phyloP scores from a whole-genome alignment of 2,113 vertebrate species.

The Crotophaga sulcirostris region DNA sequence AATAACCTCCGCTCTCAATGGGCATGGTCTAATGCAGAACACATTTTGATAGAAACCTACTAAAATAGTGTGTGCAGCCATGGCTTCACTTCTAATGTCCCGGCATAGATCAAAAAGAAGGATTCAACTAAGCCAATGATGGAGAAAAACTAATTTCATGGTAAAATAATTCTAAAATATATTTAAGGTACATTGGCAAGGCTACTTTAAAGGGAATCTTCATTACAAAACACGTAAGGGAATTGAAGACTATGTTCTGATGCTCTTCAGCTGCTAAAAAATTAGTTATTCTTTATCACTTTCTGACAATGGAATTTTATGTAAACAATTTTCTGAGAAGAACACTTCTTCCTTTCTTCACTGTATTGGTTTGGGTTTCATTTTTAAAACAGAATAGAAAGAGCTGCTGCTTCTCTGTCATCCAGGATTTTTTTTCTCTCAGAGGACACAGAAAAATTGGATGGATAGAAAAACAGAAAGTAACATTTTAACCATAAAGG shows the following conservation, averaged over 20 bases:
- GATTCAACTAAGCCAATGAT: slow-evolving; percentile 79
- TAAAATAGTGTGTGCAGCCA: slow-evolving; percentile 67
- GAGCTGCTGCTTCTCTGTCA: slow-evolving; percentile 43
- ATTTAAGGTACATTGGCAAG: slow-evolving; percentile 78
- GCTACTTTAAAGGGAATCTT: slow-evolving; percentile 79
- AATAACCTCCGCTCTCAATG: slow-evolving; percentile 15
- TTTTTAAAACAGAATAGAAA: slow-evolving; percentile 24
- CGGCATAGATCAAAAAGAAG: slow-evolving; percentile 78
- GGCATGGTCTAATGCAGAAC: slow-evolving; percentile 18
- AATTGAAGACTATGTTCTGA: slow-evolving; percentile 73
- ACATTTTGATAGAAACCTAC: slow-evolving; percentile 55
- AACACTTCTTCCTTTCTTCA: neutral
- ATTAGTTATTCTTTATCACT: slow-evolving; percentile 67
- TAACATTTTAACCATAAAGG: slow-evolving; percentile 11
- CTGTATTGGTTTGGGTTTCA: neutral
- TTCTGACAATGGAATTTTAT: slow-evolving; percentile 28
- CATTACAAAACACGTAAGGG: slow-evolving; percentile 74
- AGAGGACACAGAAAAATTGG: slow-evolving; percentile 19
- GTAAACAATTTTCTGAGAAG: slow-evolving; percentile 68
- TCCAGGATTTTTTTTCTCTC: neutral
- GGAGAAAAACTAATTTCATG: slow-evolving; percentile 88
- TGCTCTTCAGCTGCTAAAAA: slow-evolving; percentile 70
- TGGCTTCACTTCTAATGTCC: slow-evolving; percentile 73
- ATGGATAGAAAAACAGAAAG: neutral
- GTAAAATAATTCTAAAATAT: slow-evolving; percentile 86